phyloP scores from a whole-genome alignment of 2,888 invertebrate species.

The Lasioglossum calceatum region DNA sequence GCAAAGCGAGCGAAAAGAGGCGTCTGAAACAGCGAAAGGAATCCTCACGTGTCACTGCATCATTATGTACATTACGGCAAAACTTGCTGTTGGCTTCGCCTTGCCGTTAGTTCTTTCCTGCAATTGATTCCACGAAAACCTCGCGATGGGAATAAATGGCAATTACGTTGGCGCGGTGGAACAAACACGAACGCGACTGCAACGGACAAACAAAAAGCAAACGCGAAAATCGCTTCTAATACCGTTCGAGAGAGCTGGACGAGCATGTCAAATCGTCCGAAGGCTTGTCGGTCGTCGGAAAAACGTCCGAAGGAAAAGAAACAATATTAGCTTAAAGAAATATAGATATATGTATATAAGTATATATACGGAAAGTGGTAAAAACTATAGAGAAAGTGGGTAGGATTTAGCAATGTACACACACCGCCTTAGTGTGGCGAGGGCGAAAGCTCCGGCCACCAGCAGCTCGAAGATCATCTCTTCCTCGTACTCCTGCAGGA shows the following conservation, averaged over 20 bases:
- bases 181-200: conserved; percentile 29
- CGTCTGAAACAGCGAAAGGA: conserved; percentile 47
- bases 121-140: conserved; percentile 57
- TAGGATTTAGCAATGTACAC: conserved; percentile 83
- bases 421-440: conserved; percentile 84
- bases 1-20: conserved; percentile 13
- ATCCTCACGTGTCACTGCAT: conserved; percentile 68
- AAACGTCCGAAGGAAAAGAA: neutral
- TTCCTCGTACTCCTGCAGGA: conserved; percentile 80
- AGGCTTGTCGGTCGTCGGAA: neutral
- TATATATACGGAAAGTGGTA: conserved; percentile 2
- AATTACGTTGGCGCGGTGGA: conserved; percentile 26
- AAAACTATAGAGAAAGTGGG: conserved; percentile 65
- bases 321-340: conserved; percentile 2
- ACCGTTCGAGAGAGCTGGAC: neutral
- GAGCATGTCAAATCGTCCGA: neutral
- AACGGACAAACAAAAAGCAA: neutral
- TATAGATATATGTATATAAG: neutral
- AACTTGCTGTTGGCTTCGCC: conserved; percentile 54
- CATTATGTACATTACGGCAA: conserved; percentile 59
- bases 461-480: conserved; percentile 84
- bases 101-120: conserved; percentile 56
- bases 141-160: conserved; percentile 36
- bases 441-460: conserved; percentile 84
- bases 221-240: neutral